A percentile compares a stretch with the other conserved stretches of the same genome.
Conservation (phyloP, 2,888 invertebrate genomes). For the Branchipolynoe longqiensis region DNA sequence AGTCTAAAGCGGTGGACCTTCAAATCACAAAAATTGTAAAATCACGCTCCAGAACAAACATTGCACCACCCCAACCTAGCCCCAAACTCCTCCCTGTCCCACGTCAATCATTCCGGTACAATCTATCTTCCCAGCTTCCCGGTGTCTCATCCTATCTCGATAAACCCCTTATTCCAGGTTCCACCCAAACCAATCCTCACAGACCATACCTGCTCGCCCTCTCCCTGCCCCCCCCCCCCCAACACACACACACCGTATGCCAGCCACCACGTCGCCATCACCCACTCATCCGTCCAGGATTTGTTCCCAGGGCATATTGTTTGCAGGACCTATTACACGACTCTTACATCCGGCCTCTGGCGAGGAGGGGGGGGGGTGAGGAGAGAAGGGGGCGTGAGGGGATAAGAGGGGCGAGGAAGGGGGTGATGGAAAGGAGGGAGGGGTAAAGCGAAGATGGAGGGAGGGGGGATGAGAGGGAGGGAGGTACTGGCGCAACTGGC, state of each 20-base stretch:
- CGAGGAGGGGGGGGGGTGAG: neutral
- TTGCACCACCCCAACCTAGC: too few relatives aligned
- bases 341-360: neutral
- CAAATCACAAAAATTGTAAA: too few relatives aligned
- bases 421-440: neutral
- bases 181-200: too few relatives aligned
- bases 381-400: neutral
- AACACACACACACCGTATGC: neutral
- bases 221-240: neutral
- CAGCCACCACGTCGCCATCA: neutral
- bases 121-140: neutral
- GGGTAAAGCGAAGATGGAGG: neutral
- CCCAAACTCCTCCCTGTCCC: too few relatives aligned
- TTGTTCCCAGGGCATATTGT: constrained; percentile 25
- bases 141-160: neutral
- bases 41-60: too few relatives aligned
- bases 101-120: neutral
- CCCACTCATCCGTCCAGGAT: neutral
- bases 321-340: constrained; percentile 12
- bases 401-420: neutral
- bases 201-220: neutral
- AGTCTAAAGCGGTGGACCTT: too few relatives aligned
- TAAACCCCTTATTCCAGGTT: too few relatives aligned
- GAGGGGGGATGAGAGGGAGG: neutral
- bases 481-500: neutral